phyloP scores from a whole-genome alignment of 2,888 invertebrate species.

The Drosophila meridionalis region DNA sequence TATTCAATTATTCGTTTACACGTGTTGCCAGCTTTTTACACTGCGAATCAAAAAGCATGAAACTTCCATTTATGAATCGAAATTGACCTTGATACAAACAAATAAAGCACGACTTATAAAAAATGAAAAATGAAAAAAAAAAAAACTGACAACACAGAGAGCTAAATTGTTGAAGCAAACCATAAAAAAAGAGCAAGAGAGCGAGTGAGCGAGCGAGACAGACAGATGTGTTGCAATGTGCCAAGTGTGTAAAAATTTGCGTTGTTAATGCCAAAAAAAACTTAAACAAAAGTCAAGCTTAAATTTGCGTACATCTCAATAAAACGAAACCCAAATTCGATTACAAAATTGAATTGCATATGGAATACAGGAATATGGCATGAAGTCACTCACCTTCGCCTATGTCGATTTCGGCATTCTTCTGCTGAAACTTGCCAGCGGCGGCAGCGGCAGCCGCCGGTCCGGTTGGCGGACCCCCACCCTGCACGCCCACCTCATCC shows the following conservation, averaged over 20 bases:
- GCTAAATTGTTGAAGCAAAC: slow-evolving; percentile 24
- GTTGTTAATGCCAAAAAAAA: slow-evolving; percentile 37
- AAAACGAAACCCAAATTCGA: slow-evolving; percentile 3
- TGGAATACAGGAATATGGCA: not conserved
- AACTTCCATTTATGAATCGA: slow-evolving; percentile 57
- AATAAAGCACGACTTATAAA: slow-evolving; percentile 45
- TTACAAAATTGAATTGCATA: slow-evolving; percentile 35
- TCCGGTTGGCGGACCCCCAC: slow-evolving; percentile 62
- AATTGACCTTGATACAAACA: slow-evolving; percentile 71
- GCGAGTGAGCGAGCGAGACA: slow-evolving; percentile 1
- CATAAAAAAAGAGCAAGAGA: slow-evolving; percentile 7
- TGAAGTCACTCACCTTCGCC: slow-evolving; percentile 83
- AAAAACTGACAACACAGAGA: slow-evolving; percentile 7
- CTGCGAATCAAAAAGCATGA: slow-evolving; percentile 17
- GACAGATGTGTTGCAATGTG: slow-evolving; percentile 52
- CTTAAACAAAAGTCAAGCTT: slow-evolving; percentile 21
- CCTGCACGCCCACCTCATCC: slow-evolving; percentile 71
- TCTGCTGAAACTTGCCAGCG: slow-evolving; percentile 82
- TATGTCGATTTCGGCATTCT: slow-evolving; percentile 84
- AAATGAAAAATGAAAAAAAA: slow-evolving; percentile 9
- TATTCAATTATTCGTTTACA: slow-evolving; percentile 53
- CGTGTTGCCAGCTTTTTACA: slow-evolving; percentile 51
- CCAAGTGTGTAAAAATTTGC: slow-evolving; percentile 46
- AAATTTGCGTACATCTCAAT: slow-evolving; percentile 35
- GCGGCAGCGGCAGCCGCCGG: slow-evolving; percentile 72